Percentiles rank a stretch among this genome's conserved stretches.
phyloP scores from a whole-genome alignment of 2,113 vertebrate genomes.

The Aviceda subcristata region DNA sequence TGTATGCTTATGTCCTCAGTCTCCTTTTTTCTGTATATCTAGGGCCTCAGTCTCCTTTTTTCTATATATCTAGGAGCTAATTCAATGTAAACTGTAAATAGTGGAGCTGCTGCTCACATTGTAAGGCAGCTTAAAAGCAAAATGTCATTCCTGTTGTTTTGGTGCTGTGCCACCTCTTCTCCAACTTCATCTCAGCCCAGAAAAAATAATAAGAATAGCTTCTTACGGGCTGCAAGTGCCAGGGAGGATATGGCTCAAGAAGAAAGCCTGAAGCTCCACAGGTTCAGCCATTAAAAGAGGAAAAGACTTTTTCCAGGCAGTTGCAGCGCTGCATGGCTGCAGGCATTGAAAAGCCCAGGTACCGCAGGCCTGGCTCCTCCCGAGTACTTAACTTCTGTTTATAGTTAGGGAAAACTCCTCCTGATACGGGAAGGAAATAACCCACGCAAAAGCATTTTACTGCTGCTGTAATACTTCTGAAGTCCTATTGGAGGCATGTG shows the following conservation, averaged over 20 bases:
- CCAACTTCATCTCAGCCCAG: background rate
- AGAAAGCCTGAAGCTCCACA: conserved; percentile 23
- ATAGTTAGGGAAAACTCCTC: background rate
- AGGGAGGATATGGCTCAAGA: conserved; percentile 5
- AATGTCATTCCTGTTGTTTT: background rate
- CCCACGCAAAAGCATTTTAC: conserved; percentile 11
- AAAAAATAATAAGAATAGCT: conserved; percentile 23
- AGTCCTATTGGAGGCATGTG: background rate
- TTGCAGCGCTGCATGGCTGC: background rate
- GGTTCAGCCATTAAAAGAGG: conserved; percentile 43
- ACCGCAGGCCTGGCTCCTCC: background rate
- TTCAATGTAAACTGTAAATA: background rate
- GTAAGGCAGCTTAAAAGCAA: background rate
- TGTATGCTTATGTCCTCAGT: background rate
- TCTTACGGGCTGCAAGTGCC: background rate
- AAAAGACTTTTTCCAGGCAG: conserved; percentile 12
- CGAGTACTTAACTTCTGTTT: background rate
- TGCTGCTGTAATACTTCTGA: conserved; percentile 7
- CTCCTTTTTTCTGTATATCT: background rate
- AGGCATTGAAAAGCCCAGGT: background rate
- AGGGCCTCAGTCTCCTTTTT: background rate
- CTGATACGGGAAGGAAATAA: conserved; percentile 23
- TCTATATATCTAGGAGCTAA: background rate
- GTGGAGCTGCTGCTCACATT: background rate
- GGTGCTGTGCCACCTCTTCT: background rate